A percentile compares a stretch with the other conserved stretches of the same genome.
These are phyloP conservation scores for Megaceryle maxima DNA, from an alignment of 2,113 vertebrate species.

Conservation along the genomic window DNA sequence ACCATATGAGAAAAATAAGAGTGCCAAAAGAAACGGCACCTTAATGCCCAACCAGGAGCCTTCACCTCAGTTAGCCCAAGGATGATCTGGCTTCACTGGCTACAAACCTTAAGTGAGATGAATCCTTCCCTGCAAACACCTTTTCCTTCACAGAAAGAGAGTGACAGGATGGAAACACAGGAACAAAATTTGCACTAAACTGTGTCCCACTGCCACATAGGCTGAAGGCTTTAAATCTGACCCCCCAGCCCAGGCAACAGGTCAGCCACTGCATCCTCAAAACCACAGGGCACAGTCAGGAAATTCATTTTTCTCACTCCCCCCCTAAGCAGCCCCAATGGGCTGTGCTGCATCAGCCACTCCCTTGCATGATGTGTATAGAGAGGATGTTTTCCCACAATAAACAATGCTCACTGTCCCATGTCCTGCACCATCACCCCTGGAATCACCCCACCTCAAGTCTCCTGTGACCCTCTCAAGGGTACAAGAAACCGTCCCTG, in stretches of 20 bases:
- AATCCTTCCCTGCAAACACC: neutral
- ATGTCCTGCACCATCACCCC: neutral
- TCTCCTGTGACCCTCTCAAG: neutral
- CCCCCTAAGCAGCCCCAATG: fast-evolving
- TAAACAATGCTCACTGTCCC: neutral
- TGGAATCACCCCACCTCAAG: neutral
- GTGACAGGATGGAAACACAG: neutral
- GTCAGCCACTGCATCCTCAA: neutral
- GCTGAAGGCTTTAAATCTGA: neutral
- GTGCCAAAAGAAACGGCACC: neutral
- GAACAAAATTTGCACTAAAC: neutral
- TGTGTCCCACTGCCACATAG: neutral
- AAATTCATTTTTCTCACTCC: neutral
- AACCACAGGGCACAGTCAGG: neutral
- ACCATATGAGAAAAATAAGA: neutral
- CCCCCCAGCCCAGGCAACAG: neutral
- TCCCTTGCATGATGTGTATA: neutral
- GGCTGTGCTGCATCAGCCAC: neutral
- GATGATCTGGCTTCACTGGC: neutral
- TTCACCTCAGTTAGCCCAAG: neutral
- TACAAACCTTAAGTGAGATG: neutral
- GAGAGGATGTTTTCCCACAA: neutral
- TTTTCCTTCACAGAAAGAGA: neutral
- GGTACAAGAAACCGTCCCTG: neutral
- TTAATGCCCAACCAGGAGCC: neutral